A percentile compares a stretch with the other conserved stretches of the same genome.
These are phyloP conservation scores for Bovichtus diacanthus DNA, from an alignment of 2,797 vertebrate genomes.

Conservation along the genomic window DNA sequence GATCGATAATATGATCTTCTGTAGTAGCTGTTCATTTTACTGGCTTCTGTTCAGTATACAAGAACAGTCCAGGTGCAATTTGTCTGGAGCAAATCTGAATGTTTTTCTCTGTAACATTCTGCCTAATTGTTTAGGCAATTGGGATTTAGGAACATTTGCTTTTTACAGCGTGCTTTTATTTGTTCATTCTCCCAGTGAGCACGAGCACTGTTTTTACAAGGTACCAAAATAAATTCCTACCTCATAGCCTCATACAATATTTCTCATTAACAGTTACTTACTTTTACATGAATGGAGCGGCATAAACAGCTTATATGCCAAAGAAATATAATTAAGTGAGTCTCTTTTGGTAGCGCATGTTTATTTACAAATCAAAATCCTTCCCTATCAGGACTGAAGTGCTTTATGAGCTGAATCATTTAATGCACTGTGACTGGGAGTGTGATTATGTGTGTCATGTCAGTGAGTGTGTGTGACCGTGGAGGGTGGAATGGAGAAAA, in stretches of 20 bases:
- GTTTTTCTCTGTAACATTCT: constrained; percentile 32
- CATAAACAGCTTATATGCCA: constrained; percentile 31
- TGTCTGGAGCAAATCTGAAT: constrained; percentile 25
- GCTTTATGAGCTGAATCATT: constrained; percentile 62
- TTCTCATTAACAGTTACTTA: constrained; percentile 44
- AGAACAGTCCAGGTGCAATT: constrained; percentile 14
- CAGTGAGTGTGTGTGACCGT: constrained; percentile 40
- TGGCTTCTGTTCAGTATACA: constrained; percentile 14
- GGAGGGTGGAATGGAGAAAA: constrained; percentile 37
- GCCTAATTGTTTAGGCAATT: constrained; percentile 43
- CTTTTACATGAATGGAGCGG: constrained; percentile 27
- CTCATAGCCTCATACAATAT: constrained; percentile 16
- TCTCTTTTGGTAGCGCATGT: constrained; percentile 32
- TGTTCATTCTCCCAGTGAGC: constrained; percentile 38
- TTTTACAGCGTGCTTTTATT: constrained; percentile 44
- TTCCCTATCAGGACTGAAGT: constrained; percentile 54
- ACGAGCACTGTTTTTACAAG: constrained; percentile 19
- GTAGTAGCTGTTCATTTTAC: constrained; percentile 27
- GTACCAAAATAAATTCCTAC: constrained; percentile 40
- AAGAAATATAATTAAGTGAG: constrained; percentile 58
- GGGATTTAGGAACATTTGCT: constrained; percentile 56
- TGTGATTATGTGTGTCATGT: constrained; percentile 38
- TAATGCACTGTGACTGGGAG: constrained; percentile 48
- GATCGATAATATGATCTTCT: constrained; percentile 44
- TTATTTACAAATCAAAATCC: constrained; percentile 69